These are phyloP conservation scores for Nothocercus julius DNA, from an alignment of 2,113 vertebrate genomes.

Conservation along the genomic window DNA sequence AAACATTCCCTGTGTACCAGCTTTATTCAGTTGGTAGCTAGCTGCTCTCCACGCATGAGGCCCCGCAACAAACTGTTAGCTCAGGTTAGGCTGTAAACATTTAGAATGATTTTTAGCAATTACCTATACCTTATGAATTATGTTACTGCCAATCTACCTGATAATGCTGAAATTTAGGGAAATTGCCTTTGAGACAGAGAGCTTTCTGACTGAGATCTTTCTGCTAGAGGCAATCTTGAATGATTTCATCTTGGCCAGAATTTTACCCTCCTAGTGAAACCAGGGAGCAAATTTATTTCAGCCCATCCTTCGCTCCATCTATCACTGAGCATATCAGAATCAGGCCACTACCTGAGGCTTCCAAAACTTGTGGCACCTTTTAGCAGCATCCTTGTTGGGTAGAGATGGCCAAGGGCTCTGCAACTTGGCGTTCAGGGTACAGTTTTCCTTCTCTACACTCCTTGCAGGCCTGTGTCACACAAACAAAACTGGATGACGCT, in stretches of 20 bases:
- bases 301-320: neutral
- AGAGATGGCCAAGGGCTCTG: neutral
- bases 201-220: neutral
- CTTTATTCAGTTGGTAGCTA: neutral
- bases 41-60: neutral
- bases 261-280: neutral
- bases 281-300: neutral
- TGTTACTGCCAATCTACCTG: neutral
- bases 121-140: neutral
- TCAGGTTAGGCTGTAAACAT: neutral
- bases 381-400: neutral
- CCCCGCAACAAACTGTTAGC: neutral
- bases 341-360: neutral
- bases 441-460: neutral
- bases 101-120: neutral
- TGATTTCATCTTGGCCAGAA: neutral
- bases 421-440: neutral
- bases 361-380: neutral
- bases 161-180: neutral
- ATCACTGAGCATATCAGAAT: neutral
- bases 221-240: neutral
- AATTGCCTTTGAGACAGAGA: neutral
- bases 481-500: neutral
- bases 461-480: fast-evolving
- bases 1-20: neutral